Evolutionary conservation across 1,140 invertebrate species (phyloP).

Genomic region (Mercenaria mercenaria): DNA sequence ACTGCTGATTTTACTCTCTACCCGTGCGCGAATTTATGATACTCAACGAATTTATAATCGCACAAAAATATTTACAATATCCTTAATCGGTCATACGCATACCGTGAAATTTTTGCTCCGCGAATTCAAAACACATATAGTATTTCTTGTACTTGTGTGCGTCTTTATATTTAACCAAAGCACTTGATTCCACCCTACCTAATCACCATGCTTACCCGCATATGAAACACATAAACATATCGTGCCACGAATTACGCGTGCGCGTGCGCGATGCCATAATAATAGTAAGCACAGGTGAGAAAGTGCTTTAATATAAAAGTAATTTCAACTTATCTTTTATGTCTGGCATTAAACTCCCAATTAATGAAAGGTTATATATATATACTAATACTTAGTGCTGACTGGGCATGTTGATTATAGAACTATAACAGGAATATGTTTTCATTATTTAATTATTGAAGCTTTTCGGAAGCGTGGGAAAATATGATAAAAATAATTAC

Average conservation of each 20-base stretch:
- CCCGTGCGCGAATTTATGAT: too few relatives aligned
- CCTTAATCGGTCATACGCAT: too few relatives aligned
- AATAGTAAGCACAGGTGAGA: background rate
- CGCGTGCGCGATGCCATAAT: background rate
- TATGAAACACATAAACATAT: background rate
- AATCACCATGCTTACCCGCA: background rate
- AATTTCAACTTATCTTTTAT: conserved; percentile 16
- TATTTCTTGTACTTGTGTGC: too few relatives aligned
- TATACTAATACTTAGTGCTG: background rate
- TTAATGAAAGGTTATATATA: background rate
- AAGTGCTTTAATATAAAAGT: conserved; percentile 12
- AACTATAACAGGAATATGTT: background rate
- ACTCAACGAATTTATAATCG: too few relatives aligned
- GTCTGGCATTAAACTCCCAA: conserved; percentile 2
- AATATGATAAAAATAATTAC: background rate
- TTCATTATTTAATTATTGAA: conserved; percentile 46
- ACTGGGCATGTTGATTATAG: background rate
- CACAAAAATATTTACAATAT: too few relatives aligned
- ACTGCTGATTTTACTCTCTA: too few relatives aligned
- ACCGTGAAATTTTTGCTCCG: too few relatives aligned
- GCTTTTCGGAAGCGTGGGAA: conserved; percentile 15
- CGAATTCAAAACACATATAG: too few relatives aligned
- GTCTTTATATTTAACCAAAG: too few relatives aligned
- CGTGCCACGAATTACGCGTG: background rate
- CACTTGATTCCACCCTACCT: too few relatives aligned